A percentile compares a stretch with the other conserved stretches of the same genome.
phyloP scores from a whole-genome alignment of 2,113 vertebrate genomes.

The Fulmarus glacialis region DNA sequence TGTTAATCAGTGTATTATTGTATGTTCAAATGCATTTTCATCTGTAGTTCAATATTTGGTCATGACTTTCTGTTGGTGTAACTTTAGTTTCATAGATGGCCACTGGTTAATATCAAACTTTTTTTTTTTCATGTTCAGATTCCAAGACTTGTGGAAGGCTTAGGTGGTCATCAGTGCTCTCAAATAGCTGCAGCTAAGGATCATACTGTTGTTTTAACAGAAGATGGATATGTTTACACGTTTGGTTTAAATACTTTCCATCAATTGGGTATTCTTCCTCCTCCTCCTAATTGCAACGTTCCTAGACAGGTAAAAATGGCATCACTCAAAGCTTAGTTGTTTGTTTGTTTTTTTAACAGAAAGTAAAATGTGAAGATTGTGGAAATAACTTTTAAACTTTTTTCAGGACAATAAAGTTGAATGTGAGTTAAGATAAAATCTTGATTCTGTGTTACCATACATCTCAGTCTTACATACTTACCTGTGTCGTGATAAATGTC shows the following conservation, averaged over 20 bases:
- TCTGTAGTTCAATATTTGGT: background rate
- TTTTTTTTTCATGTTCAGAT: slow-evolving; percentile 70
- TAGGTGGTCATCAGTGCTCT: slow-evolving; percentile 86
- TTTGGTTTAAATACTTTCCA: slow-evolving; percentile 95
- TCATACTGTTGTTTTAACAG: slow-evolving; percentile 93
- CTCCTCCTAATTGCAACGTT: slow-evolving; percentile 82
- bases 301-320: slow-evolving; percentile 89
- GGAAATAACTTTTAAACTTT: background rate
- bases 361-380: background rate
- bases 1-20: background rate
- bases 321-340: background rate
- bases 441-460: background rate
- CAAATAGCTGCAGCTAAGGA: slow-evolving; percentile 94
- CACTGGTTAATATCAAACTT: background rate
- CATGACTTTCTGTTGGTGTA: background rate
- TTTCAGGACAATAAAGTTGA: background rate
- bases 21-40: background rate
- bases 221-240: slow-evolving; percentile 91
- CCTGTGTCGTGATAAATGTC: background rate
- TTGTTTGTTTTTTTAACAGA: background rate
- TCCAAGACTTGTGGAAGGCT: slow-evolving; percentile 90
- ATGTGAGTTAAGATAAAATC: background rate
- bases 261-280: slow-evolving; percentile 90
- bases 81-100: background rate
- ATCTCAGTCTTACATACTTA: background rate